phyloP scores from a whole-genome alignment of 1,140 invertebrate species.

The Dreissena rostriformis region DNA sequence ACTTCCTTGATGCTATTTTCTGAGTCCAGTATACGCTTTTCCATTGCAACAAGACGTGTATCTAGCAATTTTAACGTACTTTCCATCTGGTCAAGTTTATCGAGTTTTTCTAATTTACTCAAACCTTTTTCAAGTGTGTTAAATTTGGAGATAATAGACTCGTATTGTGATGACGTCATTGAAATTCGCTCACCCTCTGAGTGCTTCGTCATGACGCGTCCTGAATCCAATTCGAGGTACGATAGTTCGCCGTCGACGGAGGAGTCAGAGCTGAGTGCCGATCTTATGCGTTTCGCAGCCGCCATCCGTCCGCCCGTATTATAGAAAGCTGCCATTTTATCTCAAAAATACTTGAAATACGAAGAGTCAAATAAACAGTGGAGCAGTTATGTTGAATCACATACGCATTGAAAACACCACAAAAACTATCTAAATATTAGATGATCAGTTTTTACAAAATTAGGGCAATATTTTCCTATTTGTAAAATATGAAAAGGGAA shows the following conservation, averaged over 20 bases:
- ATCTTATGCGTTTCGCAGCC: not conserved
- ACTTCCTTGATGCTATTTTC: not conserved
- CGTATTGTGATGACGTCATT: not conserved
- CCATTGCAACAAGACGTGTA: not conserved
- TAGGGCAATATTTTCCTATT: too few relatives aligned
- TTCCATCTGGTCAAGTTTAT: not conserved
- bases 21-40: not conserved
- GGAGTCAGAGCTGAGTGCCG: conserved; percentile 13
- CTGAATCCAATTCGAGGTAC: conserved; percentile 7
- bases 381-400: too few relatives aligned
- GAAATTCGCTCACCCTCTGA: not conserved
- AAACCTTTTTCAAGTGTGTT: not conserved
- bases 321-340: not conserved
- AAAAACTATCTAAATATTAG: too few relatives aligned
- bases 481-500: too few relatives aligned
- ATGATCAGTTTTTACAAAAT: too few relatives aligned
- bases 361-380: too few relatives aligned
- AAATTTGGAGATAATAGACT: not conserved
- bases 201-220: not conserved
- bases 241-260: conserved; percentile 8
- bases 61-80: not conserved
- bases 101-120: not conserved
- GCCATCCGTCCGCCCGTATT: not conserved
- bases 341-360: too few relatives aligned
- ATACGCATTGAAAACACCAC: too few relatives aligned